phyloP scores from a whole-genome alignment of 64 coral and sea anemone species.

The Catalaphyllia jardinei region DNA sequence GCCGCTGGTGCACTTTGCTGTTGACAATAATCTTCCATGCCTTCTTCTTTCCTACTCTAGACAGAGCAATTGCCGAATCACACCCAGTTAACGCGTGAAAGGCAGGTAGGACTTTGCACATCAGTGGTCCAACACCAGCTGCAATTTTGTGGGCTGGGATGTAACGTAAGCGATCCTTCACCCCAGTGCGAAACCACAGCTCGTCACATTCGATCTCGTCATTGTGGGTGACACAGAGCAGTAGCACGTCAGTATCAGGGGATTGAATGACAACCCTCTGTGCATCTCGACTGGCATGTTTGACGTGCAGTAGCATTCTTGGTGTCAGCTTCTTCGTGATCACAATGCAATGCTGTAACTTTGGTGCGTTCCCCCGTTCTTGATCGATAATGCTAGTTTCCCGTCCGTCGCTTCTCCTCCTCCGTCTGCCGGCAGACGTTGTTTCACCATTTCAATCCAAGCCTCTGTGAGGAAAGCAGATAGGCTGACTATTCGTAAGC shows the following conservation, averaged over 20 bases:
- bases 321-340: constrained; percentile 37
- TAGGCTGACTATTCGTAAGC: too few relatives aligned
- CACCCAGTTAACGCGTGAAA: constrained; percentile 38
- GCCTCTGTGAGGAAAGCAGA: too few relatives aligned
- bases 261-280: constrained; percentile 21
- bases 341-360: not conserved
- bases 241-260: constrained; percentile 52
- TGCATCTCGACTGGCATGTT: not conserved
- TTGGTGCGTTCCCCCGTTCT: not conserved
- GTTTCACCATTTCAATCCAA: too few relatives aligned
- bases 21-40: constrained; percentile 15
- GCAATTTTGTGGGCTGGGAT: constrained; percentile 47
- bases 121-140: not conserved
- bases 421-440: too few relatives aligned
- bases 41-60: constrained; percentile 34
- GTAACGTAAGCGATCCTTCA: constrained; percentile 34
- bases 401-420: not conserved
- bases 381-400: not conserved
- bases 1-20: constrained; percentile 16
- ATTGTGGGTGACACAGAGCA: constrained; percentile 25
- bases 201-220: constrained; percentile 13
- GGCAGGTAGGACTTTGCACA: constrained; percentile 36
- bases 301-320: constrained; percentile 31
- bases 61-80: constrained; percentile 25
- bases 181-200: constrained; percentile 42